These are phyloP conservation scores for Orchesellides sinensis DNA, from an alignment of 2,888 invertebrate genomes.

Conservation along the genomic window DNA sequence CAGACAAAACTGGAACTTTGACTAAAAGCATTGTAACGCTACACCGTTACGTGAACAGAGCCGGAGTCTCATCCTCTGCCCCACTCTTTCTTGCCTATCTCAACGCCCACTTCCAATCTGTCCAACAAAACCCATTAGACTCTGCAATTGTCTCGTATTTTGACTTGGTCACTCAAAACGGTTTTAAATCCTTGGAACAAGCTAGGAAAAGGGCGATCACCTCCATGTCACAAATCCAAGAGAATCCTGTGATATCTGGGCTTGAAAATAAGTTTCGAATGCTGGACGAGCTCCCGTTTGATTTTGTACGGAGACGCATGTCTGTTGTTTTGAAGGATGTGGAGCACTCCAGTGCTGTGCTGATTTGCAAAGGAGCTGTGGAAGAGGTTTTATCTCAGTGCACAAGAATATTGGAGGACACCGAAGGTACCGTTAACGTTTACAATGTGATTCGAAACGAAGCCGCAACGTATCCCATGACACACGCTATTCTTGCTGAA, in stretches of 20 bases:
- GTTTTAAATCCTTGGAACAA: not conserved
- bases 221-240: not conserved
- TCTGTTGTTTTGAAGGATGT: slow-evolving; percentile 43
- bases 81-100: slow-evolving; percentile 53
- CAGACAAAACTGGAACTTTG: slow-evolving; percentile 63
- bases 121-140: slow-evolving; percentile 59
- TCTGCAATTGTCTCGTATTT: slow-evolving; percentile 32
- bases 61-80: slow-evolving; percentile 9
- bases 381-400: slow-evolving; percentile 58
- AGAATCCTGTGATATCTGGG: not conserved
- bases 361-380: slow-evolving; percentile 66
- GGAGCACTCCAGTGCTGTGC: not conserved
- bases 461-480: slow-evolving; percentile 6
- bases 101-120: slow-evolving; percentile 58
- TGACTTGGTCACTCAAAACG: not conserved
- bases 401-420: not conserved
- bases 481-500: not conserved
- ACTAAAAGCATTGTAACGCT: slow-evolving; percentile 52
- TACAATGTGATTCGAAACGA: slow-evolving; percentile 1
- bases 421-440: slow-evolving; percentile 6
- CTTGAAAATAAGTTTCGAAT: slow-evolving; percentile 19
- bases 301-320: slow-evolving; percentile 62
- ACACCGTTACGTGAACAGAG: slow-evolving; percentile 19
- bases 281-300: slow-evolving; percentile 66
- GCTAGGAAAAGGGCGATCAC: not conserved